These are phyloP conservation scores for Probosciger aterrimus DNA, from an alignment of 2,113 vertebrate genomes.

Conservation along the genomic window DNA sequence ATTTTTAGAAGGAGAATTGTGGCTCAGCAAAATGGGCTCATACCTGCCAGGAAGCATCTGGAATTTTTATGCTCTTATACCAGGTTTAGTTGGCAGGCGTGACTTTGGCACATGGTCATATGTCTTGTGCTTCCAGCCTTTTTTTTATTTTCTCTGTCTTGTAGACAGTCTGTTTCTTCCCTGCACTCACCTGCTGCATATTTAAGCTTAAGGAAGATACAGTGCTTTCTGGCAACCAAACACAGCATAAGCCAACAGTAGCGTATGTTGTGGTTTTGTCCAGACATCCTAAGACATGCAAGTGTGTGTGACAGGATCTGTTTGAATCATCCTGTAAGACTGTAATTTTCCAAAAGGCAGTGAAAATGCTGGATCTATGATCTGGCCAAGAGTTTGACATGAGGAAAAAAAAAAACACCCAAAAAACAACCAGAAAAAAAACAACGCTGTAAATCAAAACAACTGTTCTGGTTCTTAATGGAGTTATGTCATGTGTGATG, in stretches of 20 bases:
- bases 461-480: not conserved
- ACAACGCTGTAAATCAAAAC: not conserved
- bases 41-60: not conserved
- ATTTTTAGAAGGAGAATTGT: not conserved
- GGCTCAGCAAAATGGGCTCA: not conserved
- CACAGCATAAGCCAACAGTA: not conserved
- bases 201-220: not conserved
- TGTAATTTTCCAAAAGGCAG: not conserved
- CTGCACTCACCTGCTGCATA: not conserved
- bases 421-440: not conserved
- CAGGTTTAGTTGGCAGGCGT: not conserved
- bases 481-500: fast-evolving
- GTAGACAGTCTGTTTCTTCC: not conserved
- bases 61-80: not conserved
- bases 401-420: not conserved
- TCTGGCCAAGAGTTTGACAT: not conserved
- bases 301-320: not conserved
- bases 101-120: not conserved
- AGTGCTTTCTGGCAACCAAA: not conserved
- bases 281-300: not conserved
- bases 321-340: not conserved
- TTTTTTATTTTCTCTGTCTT: not conserved
- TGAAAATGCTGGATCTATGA: not conserved
- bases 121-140: not conserved
- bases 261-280: not conserved